These are phyloP conservation scores for Diacarnus erythraeanus DNA, from an alignment of 37 sponge, comb jelly and placozoan species.

Conservation along the genomic window DNA sequence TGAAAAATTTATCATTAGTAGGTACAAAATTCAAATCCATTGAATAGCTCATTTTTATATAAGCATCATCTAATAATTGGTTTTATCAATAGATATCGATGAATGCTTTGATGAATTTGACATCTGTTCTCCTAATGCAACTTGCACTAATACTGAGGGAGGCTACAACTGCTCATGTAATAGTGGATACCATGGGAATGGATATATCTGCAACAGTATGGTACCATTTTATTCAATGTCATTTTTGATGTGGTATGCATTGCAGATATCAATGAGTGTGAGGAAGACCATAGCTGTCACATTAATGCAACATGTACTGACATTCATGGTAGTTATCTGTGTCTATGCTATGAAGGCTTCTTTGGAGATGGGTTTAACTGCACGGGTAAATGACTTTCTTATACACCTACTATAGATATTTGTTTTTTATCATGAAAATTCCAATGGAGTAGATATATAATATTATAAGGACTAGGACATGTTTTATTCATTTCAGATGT, in stretches of 20 bases:
- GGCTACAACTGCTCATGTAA: constrained; percentile 18
- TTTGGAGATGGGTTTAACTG: constrained; percentile 34
- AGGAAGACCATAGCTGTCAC: background rate
- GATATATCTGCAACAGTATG: constrained; percentile 17
- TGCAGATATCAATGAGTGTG: constrained; percentile 61
- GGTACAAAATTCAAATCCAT: no score
- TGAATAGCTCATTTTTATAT: no score
- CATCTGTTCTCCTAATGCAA: constrained; percentile 11
- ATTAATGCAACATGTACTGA: constrained; percentile 21
- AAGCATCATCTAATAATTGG: no score
- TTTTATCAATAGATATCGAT: constrained; percentile 34
- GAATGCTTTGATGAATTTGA: constrained; percentile 14
- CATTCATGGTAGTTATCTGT: constrained; percentile 38
- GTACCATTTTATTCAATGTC: background rate
- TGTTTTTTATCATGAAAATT: no score
- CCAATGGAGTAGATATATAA: no score
- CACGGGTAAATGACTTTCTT: no score
- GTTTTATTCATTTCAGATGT: constrained; percentile 40
- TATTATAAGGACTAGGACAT: background rate
- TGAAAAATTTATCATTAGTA: no score
- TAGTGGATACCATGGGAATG: constrained; percentile 23
- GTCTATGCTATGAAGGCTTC: constrained; percentile 42
- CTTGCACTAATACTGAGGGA: background rate
- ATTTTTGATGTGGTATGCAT: no score
- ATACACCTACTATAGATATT: no score